A percentile compares a stretch with the other conserved stretches of the same genome.
Conservation (phyloP, 2,888 invertebrate species). For the Esperia sulphurella region DNA sequence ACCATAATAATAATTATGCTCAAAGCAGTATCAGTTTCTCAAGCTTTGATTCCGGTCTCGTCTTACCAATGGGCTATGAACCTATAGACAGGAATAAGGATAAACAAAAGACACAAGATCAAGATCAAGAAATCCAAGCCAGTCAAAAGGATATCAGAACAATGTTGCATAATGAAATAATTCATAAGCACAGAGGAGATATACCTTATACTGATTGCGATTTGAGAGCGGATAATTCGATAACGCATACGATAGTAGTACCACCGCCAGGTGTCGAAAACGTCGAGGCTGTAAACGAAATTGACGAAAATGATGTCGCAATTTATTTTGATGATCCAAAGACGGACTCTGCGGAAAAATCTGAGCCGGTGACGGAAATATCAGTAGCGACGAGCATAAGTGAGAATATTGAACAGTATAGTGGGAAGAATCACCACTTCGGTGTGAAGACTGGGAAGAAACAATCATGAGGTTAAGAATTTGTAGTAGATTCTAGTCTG, state of each 20-base stretch:
- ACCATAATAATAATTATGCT: background rate
- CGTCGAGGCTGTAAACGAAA: conserved; percentile 48
- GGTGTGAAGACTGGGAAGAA: conserved; percentile 51
- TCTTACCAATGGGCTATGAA: conserved; percentile 65
- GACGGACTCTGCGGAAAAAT: conserved; percentile 22
- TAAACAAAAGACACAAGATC: conserved; percentile 9
- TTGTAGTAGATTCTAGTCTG: conserved; percentile 44
- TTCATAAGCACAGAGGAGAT: conserved; percentile 39
- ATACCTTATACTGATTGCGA: conserved; percentile 56
- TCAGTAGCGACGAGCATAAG: conserved; percentile 71
- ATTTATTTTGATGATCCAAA: conserved; percentile 63
- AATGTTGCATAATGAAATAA: conserved; percentile 30
- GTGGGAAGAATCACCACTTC: conserved; percentile 33
- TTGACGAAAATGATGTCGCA: conserved; percentile 80
- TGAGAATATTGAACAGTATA: conserved; percentile 41
- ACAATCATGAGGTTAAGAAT: conserved; percentile 28
- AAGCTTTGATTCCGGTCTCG: conserved; percentile 30
- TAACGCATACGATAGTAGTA: conserved; percentile 60
- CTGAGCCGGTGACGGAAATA: conserved; percentile 65
- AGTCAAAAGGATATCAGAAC: conserved; percentile 36
- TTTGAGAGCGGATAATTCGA: conserved; percentile 60
- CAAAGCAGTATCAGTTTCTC: background rate
- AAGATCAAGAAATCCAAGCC: conserved; percentile 48
- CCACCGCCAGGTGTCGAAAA: conserved; percentile 47
- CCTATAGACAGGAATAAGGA: conserved; percentile 54